A percentile compares a stretch with the other conserved stretches of the same genome.
Evolutionary conservation across 2,888 invertebrate genomes (phyloP).

Genomic region (Fabriciana adippe): DNA sequence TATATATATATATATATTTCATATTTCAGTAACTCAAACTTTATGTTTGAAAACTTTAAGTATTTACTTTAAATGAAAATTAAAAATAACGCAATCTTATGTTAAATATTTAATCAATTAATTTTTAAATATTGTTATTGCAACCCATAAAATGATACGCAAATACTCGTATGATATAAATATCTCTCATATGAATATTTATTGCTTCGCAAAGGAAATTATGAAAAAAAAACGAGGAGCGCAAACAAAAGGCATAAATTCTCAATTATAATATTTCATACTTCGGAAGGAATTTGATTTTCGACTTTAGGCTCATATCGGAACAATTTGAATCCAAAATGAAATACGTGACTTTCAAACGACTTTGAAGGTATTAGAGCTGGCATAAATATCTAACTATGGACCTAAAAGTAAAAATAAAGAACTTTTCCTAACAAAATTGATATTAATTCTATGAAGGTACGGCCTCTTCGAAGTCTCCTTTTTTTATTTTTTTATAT

Average conservation of each 20-base stretch:
- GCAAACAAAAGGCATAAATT: conserved; percentile 36
- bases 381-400: neutral
- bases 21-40: too few species aligned
- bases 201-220: conserved; percentile 10
- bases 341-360: conserved; percentile 42
- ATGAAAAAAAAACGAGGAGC: conserved; percentile 22
- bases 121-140: too few species aligned
- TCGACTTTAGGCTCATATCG: conserved; percentile 38
- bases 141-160: neutral
- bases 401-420: too few species aligned
- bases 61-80: too few species aligned
- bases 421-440: too few species aligned
- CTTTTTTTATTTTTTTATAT: too few species aligned
- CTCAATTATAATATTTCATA: conserved; percentile 41
- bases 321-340: conserved; percentile 42
- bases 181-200: conserved; percentile 16
- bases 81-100: too few species aligned
- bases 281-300: conserved; percentile 41
- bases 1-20: too few species aligned
- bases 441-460: too few species aligned
- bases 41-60: too few species aligned
- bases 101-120: too few species aligned
- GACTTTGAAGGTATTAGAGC: conserved; percentile 15
- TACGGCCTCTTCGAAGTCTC: too few species aligned
- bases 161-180: neutral